A percentile compares a stretch with the other conserved stretches of the same genome.
These are phyloP conservation scores for Tillus elongatus DNA, from an alignment of 2,888 invertebrate genomes.

Conservation along the genomic window DNA sequence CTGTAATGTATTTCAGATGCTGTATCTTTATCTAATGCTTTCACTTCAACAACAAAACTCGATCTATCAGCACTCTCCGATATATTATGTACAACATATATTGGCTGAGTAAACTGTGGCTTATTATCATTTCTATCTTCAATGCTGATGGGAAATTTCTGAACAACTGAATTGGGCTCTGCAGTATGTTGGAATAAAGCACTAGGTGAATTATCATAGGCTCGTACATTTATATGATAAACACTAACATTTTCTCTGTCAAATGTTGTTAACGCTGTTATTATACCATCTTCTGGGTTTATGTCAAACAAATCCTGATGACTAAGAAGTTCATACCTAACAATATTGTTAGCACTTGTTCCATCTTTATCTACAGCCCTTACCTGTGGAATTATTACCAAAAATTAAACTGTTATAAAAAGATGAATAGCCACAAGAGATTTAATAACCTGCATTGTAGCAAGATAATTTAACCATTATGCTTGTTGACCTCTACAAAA, in stretches of 20 bases:
- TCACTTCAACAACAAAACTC: conserved; percentile 76
- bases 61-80: conserved; percentile 78
- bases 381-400: conserved; percentile 21
- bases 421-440: conserved; percentile 4
- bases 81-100: conserved; percentile 65
- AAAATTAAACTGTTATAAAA: conserved; percentile 5
- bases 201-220: conserved; percentile 83
- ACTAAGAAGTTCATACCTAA: conserved; percentile 65
- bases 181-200: conserved; percentile 52
- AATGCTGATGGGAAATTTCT: conserved; percentile 82
- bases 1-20: conserved; percentile 80
- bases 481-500: no score
- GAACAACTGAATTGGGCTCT: conserved; percentile 66
- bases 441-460: conserved; percentile 1
- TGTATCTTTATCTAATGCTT: conserved; percentile 81
- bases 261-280: conserved; percentile 71
- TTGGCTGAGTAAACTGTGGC: conserved; percentile 73
- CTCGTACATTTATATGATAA: conserved; percentile 71
- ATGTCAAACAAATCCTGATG: conserved; percentile 68
- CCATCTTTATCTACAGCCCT: conserved; percentile 81
- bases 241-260: conserved; percentile 78
- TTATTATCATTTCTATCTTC: conserved; percentile 95
- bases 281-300: conserved; percentile 77
- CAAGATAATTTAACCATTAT: no score
- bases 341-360: conserved; percentile 72